A percentile compares a stretch with the other conserved stretches of the same genome.
Evolutionary conservation across 2,797 vertebrate genomes (phyloP).

Genomic region (Sebastes hubbsi): DNA sequence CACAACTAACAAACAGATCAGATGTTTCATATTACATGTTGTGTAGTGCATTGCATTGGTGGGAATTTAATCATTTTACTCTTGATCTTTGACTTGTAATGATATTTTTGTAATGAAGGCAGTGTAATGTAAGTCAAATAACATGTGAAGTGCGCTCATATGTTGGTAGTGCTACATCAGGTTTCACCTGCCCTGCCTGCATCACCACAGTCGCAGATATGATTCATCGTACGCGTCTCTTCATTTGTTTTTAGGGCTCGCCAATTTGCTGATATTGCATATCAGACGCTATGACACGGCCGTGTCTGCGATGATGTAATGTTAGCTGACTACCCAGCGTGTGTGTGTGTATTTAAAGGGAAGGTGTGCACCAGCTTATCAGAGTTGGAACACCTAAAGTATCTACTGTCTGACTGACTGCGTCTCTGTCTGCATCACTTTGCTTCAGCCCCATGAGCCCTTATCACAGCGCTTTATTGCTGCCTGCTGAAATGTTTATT

Average conservation of each 20-base stretch:
- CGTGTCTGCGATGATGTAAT: conserved; percentile 39
- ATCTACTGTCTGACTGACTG: background rate
- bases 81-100: background rate
- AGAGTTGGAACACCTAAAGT: background rate
- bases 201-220: background rate
- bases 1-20: conserved; percentile 23
- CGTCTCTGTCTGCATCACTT: conserved; percentile 25
- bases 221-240: background rate
- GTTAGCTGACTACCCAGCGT: background rate
- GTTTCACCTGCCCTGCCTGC: background rate
- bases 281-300: conserved; percentile 41
- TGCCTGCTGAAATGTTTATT: conserved; percentile 15
- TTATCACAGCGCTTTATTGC: conserved; percentile 43
- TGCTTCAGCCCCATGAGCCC: background rate
- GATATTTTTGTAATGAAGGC: background rate
- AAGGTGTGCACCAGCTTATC: conserved; percentile 46
- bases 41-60: background rate
- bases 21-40: conserved; percentile 40
- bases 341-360: conserved; percentile 12
- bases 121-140: background rate
- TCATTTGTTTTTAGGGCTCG: conserved; percentile 58
- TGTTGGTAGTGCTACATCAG: background rate
- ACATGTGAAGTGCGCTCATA: background rate
- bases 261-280: conserved; percentile 21
- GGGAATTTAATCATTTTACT: conserved; percentile 18